phyloP scores from a whole-genome alignment of 2,888 invertebrate species.

The Orthosia incerta region DNA sequence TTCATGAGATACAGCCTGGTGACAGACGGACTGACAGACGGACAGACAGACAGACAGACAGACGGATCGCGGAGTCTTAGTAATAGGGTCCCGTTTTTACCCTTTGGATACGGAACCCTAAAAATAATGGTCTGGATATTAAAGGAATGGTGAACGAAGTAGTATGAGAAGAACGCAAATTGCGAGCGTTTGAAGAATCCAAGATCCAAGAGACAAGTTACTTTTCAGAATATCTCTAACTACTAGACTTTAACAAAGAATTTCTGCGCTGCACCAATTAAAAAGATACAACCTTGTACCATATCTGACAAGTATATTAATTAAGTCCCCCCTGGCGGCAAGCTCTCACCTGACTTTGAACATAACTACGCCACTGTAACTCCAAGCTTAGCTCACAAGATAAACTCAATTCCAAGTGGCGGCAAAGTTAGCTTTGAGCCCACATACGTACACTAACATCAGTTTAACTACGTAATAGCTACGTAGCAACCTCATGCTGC shows the following conservation, averaged over 20 bases:
- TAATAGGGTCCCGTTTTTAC: too few relatives aligned
- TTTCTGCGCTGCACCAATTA: neutral
- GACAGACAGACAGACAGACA: too few relatives aligned
- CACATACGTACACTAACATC: conserved; percentile 48
- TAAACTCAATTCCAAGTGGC: conserved; percentile 53
- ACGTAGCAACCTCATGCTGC: conserved; percentile 41
- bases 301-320: conserved; percentile 43
- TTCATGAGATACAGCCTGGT: too few relatives aligned
- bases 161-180: too few relatives aligned
- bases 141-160: too few relatives aligned
- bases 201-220: too few relatives aligned
- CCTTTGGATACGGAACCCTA: too few relatives aligned
- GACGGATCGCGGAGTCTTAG: too few relatives aligned
- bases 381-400: conserved; percentile 48
- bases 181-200: too few relatives aligned
- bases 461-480: conserved; percentile 52
- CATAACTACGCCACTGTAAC: conserved; percentile 11
- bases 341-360: conserved; percentile 29
- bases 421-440: conserved; percentile 54
- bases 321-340: conserved; percentile 8
- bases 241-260: neutral
- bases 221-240: too few relatives aligned
- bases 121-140: too few relatives aligned
- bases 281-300: conserved; percentile 27
- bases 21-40: too few relatives aligned